A percentile compares a stretch with the other conserved stretches of the same genome.
These are phyloP conservation scores for Syncerus caffer DNA, from an alignment of 2,797 vertebrate species.

Conservation along the genomic window DNA sequence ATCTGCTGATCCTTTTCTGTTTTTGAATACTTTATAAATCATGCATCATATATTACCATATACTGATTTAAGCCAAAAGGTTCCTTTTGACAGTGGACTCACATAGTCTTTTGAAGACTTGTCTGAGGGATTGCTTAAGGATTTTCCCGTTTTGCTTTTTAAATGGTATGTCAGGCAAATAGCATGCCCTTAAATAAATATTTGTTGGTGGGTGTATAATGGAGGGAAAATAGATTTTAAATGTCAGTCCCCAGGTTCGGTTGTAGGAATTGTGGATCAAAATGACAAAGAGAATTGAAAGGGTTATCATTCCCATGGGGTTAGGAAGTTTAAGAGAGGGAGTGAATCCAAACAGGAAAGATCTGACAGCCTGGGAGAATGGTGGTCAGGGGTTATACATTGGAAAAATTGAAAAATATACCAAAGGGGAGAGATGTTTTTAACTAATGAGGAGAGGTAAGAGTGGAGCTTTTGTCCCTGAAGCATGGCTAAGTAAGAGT, in stretches of 20 bases:
- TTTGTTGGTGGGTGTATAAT: conserved; percentile 21
- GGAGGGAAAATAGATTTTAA: conserved; percentile 33
- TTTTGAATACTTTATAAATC: not conserved
- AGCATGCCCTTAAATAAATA: conserved; percentile 14
- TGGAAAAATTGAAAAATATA: not conserved
- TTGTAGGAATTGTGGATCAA: conserved; percentile 32
- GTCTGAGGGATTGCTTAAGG: conserved; percentile 7
- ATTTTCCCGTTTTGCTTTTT: conserved; percentile 41
- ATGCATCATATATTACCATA: not conserved
- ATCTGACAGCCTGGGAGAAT: not conserved
- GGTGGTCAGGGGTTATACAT: not conserved
- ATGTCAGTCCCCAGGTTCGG: not conserved
- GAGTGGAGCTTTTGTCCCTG: not conserved
- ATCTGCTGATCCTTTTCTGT: not conserved
- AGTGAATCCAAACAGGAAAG: conserved; percentile 29
- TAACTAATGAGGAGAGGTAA: not conserved
- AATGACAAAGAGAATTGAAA: conserved; percentile 15
- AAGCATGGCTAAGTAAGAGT: not conserved
- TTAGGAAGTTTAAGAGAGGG: conserved; percentile 26
- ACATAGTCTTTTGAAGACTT: not conserved
- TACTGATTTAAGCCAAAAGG: conserved; percentile 20
- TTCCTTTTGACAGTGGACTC: conserved; percentile 25
- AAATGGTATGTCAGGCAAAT: not conserved
- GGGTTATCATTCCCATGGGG: not conserved
- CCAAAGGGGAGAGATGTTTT: not conserved